phyloP scores from a whole-genome alignment of 2,797 vertebrate genomes.

The Onychomys torridus region DNA sequence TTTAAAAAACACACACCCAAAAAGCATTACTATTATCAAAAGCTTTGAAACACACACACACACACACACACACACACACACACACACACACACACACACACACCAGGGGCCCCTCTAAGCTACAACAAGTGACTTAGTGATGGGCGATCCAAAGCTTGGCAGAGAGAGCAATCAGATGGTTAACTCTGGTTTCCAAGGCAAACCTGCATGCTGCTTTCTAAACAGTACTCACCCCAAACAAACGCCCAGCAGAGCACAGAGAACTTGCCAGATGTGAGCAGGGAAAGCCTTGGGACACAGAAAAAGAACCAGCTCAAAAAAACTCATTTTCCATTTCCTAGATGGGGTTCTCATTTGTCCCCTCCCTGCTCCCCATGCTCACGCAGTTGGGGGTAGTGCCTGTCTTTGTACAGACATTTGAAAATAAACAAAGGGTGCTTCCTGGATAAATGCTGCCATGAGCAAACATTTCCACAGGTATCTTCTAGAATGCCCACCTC shows the following conservation, averaged over 20 bases:
- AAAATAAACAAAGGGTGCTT: constrained; percentile 80
- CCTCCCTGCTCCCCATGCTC: neutral
- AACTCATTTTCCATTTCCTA: constrained; percentile 67
- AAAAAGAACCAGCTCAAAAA: neutral
- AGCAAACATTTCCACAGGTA: constrained; percentile 75
- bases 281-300: neutral
- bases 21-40: constrained; percentile 76
- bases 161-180: neutral
- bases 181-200: constrained; percentile 24
- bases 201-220: neutral
- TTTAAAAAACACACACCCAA: constrained; percentile 76
- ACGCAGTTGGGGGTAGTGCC: neutral
- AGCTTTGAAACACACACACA: neutral
- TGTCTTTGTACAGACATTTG: constrained; percentile 78
- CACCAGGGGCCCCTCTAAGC: constrained; percentile 1
- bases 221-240: neutral
- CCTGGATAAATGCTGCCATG: constrained; percentile 69
- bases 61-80: neutral
- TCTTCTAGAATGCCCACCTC: constrained; percentile 71
- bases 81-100: neutral
- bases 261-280: neutral
- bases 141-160: neutral
- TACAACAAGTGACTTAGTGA: neutral
- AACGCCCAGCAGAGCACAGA: neutral
- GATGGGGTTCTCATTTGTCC: constrained; percentile 55